A percentile compares a stretch with the other conserved stretches of the same genome.
Evolutionary conservation across 2,797 vertebrate species (phyloP).

Genomic region (Tauraco hartlaubi): DNA sequence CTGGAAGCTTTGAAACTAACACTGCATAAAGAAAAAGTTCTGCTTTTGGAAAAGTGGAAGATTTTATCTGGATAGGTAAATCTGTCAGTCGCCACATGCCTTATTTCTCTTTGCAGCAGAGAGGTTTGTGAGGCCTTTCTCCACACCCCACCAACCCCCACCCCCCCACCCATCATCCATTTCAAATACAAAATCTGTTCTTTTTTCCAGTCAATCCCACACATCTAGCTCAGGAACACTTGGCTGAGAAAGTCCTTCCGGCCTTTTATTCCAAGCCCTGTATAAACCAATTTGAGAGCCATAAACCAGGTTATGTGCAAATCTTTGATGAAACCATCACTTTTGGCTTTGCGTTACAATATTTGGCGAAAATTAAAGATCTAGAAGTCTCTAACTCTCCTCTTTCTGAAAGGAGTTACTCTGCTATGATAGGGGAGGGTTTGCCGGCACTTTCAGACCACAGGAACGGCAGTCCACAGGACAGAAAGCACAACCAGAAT

Average conservation of each 20-base stretch:
- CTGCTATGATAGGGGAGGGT: not conserved
- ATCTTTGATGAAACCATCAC: not conserved
- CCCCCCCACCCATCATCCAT: not conserved
- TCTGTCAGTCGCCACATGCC: slow-evolving; percentile 41
- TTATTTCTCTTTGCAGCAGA: slow-evolving; percentile 48
- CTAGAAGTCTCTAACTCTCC: not conserved
- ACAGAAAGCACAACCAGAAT: not conserved
- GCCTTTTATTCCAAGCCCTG: slow-evolving; percentile 12
- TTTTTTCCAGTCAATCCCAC: not conserved
- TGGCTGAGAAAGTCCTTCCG: not conserved
- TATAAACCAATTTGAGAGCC: not conserved
- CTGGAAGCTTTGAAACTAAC: slow-evolving; percentile 54
- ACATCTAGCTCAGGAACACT: not conserved
- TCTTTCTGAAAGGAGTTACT: not conserved
- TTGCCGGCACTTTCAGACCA: not conserved
- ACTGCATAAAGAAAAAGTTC: slow-evolving; percentile 59
- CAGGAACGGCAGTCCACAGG: not conserved
- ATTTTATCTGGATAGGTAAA: slow-evolving; percentile 52
- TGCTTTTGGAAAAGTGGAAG: slow-evolving; percentile 51
- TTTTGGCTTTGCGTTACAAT: fast-evolving
- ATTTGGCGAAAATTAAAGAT: not conserved
- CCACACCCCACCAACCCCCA: no score
- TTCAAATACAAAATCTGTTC: slow-evolving; percentile 40
- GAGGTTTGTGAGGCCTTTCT: not conserved
- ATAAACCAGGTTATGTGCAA: not conserved